Evolutionary conservation across 2,113 vertebrate genomes (phyloP).

Genomic region (Limanda limanda): DNA sequence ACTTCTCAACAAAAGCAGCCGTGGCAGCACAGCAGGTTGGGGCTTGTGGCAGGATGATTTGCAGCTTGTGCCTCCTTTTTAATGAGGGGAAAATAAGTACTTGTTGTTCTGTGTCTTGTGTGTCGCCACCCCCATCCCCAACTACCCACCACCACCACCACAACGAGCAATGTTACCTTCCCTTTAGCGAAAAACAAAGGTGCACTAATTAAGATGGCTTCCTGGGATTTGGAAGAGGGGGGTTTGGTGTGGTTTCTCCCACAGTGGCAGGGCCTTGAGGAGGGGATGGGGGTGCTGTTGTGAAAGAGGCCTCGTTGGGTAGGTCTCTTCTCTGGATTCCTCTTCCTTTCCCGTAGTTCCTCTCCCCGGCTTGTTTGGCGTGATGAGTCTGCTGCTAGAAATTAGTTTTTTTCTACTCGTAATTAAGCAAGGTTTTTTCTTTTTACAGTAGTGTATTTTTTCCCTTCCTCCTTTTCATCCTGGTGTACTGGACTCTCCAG

Average conservation of each 20-base stretch:
- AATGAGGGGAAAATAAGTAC: constrained; percentile 79
- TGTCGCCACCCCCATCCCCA: constrained; percentile 66
- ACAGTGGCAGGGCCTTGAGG: constrained; percentile 62
- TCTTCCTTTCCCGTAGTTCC: constrained; percentile 35
- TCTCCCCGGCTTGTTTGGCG: constrained; percentile 58
- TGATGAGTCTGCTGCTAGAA: constrained; percentile 58
- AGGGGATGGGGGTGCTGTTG: constrained; percentile 60
- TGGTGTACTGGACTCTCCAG: constrained; percentile 51
- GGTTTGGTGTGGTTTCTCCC: constrained; percentile 45
- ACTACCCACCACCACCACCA: constrained; percentile 55
- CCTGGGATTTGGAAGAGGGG: constrained; percentile 62
- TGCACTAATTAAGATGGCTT: constrained; percentile 77
- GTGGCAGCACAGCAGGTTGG: constrained; percentile 69
- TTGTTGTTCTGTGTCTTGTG: constrained; percentile 71
- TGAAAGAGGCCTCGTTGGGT: constrained; percentile 47
- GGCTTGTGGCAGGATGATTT: constrained; percentile 77
- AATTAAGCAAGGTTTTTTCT: constrained; percentile 65
- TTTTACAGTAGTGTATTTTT: constrained; percentile 42
- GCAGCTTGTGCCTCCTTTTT: constrained; percentile 71
- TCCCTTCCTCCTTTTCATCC: constrained; percentile 48
- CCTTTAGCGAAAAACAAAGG: constrained; percentile 51
- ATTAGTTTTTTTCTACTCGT: constrained; percentile 48
- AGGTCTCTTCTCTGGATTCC: constrained; percentile 37
- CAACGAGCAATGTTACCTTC: constrained; percentile 57
- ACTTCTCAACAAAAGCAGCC: constrained; percentile 67